Evolutionary conservation across 2,113 vertebrate species (phyloP).

Genomic region (Trichomycterus rosablanca): DNA sequence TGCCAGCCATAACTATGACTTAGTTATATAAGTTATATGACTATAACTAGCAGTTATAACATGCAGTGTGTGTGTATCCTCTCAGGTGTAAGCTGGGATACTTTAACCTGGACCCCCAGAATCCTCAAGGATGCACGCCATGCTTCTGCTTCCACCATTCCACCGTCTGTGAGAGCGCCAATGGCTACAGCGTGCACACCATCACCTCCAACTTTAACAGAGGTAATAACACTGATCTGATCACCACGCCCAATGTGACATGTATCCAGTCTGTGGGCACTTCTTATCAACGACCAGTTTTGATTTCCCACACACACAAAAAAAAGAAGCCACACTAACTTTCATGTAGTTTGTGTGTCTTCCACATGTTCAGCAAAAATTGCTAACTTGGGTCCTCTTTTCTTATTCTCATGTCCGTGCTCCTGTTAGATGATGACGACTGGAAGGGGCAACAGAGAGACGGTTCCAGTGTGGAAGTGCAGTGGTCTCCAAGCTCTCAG

Average conservation of each 20-base stretch:
- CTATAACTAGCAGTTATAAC: neutral
- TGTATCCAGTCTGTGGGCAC: neutral
- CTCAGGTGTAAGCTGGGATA: slow-evolving; percentile 92
- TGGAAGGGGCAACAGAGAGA: slow-evolving; percentile 86
- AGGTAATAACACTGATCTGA: no score
- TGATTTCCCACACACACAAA: no score
- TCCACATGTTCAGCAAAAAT: no score
- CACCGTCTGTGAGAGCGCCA: slow-evolving; percentile 82
- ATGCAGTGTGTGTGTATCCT: neutral
- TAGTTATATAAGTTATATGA: no score
- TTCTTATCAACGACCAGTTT: no score
- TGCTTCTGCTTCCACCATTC: slow-evolving; percentile 98
- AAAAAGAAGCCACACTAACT: no score
- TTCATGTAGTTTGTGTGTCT: no score
- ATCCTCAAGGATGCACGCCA: slow-evolving; percentile 83
- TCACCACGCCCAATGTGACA: no score
- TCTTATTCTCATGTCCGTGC: neutral
- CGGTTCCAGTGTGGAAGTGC: slow-evolving; percentile 69
- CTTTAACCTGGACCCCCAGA: slow-evolving; percentile 84
- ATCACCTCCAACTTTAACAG: slow-evolving; percentile 75
- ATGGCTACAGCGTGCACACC: slow-evolving; percentile 73
- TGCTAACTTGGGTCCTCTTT: neutral
- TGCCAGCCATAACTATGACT: no score
- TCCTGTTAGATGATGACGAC: slow-evolving; percentile 70
- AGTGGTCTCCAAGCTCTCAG: slow-evolving; percentile 75